phyloP scores from a whole-genome alignment of 2,888 invertebrate species.

The Habrosyne pyritoides region DNA sequence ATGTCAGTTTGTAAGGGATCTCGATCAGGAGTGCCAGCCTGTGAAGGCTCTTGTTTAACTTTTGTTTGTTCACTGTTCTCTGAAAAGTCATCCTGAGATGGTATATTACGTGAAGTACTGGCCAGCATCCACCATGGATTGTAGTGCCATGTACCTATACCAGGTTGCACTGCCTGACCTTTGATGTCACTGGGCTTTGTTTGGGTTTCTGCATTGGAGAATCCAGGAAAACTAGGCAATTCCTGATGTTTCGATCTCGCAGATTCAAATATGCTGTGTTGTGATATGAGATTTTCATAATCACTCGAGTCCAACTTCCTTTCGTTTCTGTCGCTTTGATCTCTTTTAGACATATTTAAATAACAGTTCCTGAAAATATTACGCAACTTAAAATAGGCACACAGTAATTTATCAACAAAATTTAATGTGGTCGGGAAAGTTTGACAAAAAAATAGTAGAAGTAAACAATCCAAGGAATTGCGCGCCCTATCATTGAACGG shows the following conservation, averaged over 20 bases:
- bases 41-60: constrained; percentile 75
- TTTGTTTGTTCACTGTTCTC: constrained; percentile 74
- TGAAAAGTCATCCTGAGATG: constrained; percentile 74
- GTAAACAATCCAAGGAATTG: constrained; percentile 80
- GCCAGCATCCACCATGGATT: constrained; percentile 83
- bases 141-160: constrained; percentile 78
- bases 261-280: constrained; percentile 79
- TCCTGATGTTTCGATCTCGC: constrained; percentile 73
- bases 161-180: constrained; percentile 66
- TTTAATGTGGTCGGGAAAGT: constrained; percentile 32
- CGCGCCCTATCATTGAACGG: constrained; percentile 50
- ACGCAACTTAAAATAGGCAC: constrained; percentile 15
- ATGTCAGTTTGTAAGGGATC: constrained; percentile 69
- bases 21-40: constrained; percentile 71
- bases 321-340: constrained; percentile 73
- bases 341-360: constrained; percentile 78
- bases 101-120: constrained; percentile 73
- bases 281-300: constrained; percentile 78
- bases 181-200: constrained; percentile 77
- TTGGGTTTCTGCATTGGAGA: constrained; percentile 80
- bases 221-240: constrained; percentile 78
- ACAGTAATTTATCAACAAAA: constrained; percentile 5
- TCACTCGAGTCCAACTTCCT: constrained; percentile 77
- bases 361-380: constrained; percentile 35
- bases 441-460: constrained; percentile 15